Evolutionary conservation across 2,113 vertebrate genomes (phyloP).

Genomic region (Brachypodius melanocephalos): DNA sequence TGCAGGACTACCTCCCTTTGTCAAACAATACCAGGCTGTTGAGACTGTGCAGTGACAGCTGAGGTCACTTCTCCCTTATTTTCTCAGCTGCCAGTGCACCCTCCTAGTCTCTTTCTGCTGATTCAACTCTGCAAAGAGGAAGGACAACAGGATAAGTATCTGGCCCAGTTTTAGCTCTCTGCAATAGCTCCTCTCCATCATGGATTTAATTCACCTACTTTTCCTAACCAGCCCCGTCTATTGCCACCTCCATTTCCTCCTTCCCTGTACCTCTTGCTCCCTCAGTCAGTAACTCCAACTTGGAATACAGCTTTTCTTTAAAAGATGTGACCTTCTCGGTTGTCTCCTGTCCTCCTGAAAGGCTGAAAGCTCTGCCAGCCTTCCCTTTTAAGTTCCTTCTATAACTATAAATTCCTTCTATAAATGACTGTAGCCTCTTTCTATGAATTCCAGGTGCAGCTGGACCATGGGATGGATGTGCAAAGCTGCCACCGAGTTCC

Average conservation of each 20-base stretch:
- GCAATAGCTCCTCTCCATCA: not conserved
- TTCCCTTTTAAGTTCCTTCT: not conserved
- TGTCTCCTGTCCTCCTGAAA: not conserved
- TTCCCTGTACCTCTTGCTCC: not conserved
- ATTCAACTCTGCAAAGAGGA: not conserved
- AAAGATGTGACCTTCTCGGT: not conserved
- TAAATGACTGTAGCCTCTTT: not conserved
- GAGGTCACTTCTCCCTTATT: not conserved
- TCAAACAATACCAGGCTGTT: not conserved
- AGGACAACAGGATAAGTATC: not conserved
- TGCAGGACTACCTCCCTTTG: not conserved
- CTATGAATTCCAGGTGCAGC: not conserved
- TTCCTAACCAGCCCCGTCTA: not conserved
- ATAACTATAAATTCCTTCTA: not conserved
- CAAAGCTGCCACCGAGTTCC: not conserved
- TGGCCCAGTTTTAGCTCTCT: not conserved
- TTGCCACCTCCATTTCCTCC: not conserved
- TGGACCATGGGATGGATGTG: not conserved
- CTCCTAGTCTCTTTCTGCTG: not conserved
- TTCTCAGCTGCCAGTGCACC: not conserved
- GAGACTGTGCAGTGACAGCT: not conserved
- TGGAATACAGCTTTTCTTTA: not conserved
- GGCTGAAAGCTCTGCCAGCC: not conserved
- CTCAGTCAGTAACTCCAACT: not conserved
- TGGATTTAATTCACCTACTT: not conserved